Evolutionary conservation across 64 coral and sea anemone species (phyloP), one percentile per base, ranked within the genome.

Genomic region (Actinia tenebrosa): DNA sequence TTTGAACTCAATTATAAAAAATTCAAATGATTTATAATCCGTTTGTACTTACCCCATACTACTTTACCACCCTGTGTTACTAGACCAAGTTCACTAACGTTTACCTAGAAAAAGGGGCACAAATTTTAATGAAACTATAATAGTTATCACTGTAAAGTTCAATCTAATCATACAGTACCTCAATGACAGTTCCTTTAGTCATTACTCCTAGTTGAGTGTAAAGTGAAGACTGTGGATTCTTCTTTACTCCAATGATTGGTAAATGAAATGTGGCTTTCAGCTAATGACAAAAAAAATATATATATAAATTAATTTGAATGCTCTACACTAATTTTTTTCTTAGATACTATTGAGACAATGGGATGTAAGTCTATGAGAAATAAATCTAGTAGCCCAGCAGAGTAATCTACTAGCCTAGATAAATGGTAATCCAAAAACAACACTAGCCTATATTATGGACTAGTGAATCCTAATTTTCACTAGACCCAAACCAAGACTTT

Each of bases 211-310:
- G 47, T 18, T 93, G 92, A 83, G 93, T 99, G 85, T 99, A 99
- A 82, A 99, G 91, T 37, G 97, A 90, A 7, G 97, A 99, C 37
- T 99, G 97, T 5, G 97, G 97, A 68, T 99, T 99, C 89, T 95
- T 99, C 86, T 99, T 99, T 3, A 99, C 90, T 66, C 97, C 97
- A 84, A 99, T 99, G 26, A 99, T 88, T 66, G 97, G 97, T 61
- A 99, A 77, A 89, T 93, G 92, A 84, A 99, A 93, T 19, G 97
- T 99, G 69, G 97, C 97, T 92, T 99, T 99, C n/a, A 99, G 86
- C 97, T 98, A 52, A 80, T 45, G 23, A 26, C 84, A 85, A 77
- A 14, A 75, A 43, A 75, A 75, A 37, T 86, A 22, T 7, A n/a
- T 4, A 66, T 14, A 0, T 18, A 20, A 66, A 64, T 20, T 16